A percentile compares a stretch with the other conserved stretches of the same genome.
These are phyloP conservation scores for Scelioninae gen. 2 DNA, from an alignment of 2,888 invertebrate genomes.

Conservation along the genomic window DNA sequence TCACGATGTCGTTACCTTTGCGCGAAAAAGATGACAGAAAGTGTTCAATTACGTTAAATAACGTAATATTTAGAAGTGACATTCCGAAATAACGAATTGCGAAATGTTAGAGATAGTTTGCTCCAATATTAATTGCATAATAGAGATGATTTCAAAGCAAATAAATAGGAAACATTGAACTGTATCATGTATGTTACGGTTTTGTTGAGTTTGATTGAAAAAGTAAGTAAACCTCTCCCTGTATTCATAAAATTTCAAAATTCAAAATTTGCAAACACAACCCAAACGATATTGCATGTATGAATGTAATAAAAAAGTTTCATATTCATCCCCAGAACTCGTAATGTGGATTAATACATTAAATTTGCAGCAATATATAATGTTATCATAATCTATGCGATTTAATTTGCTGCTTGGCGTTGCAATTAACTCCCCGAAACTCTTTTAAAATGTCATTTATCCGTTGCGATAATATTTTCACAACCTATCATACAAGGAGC, in stretches of 20 bases:
- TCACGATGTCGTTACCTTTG: constrained; percentile 2
- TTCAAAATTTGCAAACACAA: too few relatives aligned
- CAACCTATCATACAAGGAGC: neutral
- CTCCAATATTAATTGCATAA: neutral
- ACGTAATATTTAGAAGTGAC: neutral
- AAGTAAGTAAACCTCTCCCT: too few relatives aligned
- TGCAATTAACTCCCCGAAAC: neutral
- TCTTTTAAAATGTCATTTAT: constrained; percentile 15
- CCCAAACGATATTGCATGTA: too few relatives aligned
- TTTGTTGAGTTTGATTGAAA: too few relatives aligned
- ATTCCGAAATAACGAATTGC: neutral
- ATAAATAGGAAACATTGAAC: too few relatives aligned
- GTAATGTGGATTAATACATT: too few relatives aligned
- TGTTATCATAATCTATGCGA: too few relatives aligned
- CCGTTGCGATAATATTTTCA: constrained; percentile 9
- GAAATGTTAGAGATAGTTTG: neutral
- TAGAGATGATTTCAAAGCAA: neutral
- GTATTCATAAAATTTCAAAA: too few relatives aligned
- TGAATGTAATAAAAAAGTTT: too few relatives aligned
- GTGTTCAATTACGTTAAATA: constrained; percentile 14
- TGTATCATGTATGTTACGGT: too few relatives aligned
- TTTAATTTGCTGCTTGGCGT: neutral
- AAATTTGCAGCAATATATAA: too few relatives aligned
- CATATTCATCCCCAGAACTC: too few relatives aligned
- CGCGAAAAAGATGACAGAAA: neutral